A percentile compares a stretch with the other conserved stretches of the same genome.
Conservation (phyloP, 2,797 vertebrate species). For the Agapornis canus region DNA sequence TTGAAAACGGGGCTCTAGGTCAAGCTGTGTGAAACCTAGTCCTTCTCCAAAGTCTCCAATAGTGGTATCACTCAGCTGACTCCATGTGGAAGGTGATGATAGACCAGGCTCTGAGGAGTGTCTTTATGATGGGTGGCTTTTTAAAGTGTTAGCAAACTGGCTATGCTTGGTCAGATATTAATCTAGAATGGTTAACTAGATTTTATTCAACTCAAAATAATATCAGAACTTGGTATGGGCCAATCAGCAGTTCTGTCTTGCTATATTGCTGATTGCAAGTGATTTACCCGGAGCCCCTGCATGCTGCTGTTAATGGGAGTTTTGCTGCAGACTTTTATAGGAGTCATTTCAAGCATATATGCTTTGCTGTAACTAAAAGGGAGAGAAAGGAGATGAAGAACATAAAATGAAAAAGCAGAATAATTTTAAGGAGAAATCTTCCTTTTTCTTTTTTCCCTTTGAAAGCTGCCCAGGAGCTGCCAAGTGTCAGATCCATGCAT, state of each 20-base stretch:
- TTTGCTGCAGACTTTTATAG: background rate
- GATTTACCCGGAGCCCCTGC: background rate
- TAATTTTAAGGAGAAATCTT: background rate
- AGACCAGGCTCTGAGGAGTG: background rate
- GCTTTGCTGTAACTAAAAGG: background rate
- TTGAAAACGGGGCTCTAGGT: background rate
- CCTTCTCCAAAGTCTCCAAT: background rate
- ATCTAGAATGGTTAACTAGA: background rate
- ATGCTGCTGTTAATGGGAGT: background rate
- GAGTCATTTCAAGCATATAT: background rate
- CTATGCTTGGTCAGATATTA: background rate
- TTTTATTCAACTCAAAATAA: background rate
- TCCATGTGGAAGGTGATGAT: background rate
- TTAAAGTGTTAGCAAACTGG: background rate
- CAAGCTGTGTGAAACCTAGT: background rate
- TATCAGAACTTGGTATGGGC: background rate
- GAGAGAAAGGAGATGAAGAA: constrained; percentile 4
- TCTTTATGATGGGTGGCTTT: background rate
- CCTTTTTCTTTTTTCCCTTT: background rate
- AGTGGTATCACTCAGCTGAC: background rate
- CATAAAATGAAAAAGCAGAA: background rate
- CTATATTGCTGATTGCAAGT: background rate
- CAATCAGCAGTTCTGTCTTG: background rate
- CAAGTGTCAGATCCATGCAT: constrained; percentile 18
- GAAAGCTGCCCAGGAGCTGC: constrained; percentile 8